These are phyloP conservation scores for Cyanocitta stelleri DNA, from an alignment of 2,113 vertebrate species.

Conservation along the genomic window DNA sequence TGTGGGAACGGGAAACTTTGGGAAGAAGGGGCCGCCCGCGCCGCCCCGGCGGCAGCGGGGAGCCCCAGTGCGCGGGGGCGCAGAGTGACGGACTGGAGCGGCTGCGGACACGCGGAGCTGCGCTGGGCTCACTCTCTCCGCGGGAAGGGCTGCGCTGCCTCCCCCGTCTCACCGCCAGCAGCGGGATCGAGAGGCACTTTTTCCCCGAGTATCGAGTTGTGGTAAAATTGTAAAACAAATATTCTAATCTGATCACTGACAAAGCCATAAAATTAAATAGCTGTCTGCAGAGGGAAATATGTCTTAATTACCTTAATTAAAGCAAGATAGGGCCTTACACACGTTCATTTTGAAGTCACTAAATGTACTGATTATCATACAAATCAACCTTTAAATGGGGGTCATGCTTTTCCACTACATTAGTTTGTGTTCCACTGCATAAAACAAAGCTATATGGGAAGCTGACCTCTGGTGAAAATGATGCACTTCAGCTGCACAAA, in stretches of 20 bases:
- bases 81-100: fast-evolving
- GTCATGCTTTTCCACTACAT: conserved; percentile 51
- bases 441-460: conserved; percentile 17
- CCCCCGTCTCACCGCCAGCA: neutral
- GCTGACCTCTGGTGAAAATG: conserved; percentile 33
- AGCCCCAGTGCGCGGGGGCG: neutral
- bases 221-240: conserved; percentile 49
- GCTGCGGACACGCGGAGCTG: neutral
- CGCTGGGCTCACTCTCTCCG: neutral
- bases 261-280: conserved; percentile 64
- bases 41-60: neutral
- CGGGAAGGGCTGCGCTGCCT: neutral
- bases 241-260: conserved; percentile 50
- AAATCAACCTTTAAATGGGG: conserved; percentile 58
- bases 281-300: conserved; percentile 57
- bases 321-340: conserved; percentile 35
- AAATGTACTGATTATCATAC: conserved; percentile 54
- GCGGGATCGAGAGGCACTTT: neutral
- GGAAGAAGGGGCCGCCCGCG: neutral
- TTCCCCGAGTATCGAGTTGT: neutral
- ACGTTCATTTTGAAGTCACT: conserved; percentile 33
- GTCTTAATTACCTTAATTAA: conserved; percentile 70
- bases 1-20: neutral
- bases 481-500: neutral
- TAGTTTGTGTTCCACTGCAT: conserved; percentile 50